phyloP scores from a whole-genome alignment of 2,888 invertebrate species.

The Rosalia funebris region DNA sequence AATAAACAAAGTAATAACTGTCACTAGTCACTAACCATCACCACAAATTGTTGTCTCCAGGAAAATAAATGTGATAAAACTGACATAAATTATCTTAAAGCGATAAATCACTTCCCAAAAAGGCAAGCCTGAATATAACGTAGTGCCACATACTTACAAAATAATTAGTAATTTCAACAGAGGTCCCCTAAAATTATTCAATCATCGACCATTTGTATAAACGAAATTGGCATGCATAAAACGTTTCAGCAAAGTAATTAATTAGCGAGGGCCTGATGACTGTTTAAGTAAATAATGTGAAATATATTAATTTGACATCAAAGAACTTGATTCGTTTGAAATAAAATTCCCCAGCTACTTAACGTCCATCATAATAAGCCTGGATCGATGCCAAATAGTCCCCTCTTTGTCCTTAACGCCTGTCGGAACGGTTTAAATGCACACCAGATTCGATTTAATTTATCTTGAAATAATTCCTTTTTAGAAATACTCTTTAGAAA shows the following conservation, averaged over 20 bases:
- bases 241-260: constrained; percentile 18
- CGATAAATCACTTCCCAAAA: too few species aligned
- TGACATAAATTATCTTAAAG: too few species aligned
- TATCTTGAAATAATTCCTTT: too few species aligned
- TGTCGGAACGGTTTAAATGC: background rate
- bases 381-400: constrained; percentile 20
- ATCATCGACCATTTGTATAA: constrained; percentile 8
- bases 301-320: constrained; percentile 27
- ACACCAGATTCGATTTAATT: background rate
- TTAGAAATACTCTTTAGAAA: too few species aligned
- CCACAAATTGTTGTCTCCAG: too few species aligned
- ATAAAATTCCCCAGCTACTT: constrained; percentile 22
- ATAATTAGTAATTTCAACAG: too few species aligned
- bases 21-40: too few species aligned
- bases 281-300: constrained; percentile 27
- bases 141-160: too few species aligned
- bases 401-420: constrained; percentile 6
- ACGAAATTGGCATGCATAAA: constrained; percentile 5
- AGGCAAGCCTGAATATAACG: too few species aligned
- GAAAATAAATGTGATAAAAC: too few species aligned
- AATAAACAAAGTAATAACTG: too few species aligned
- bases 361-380: constrained; percentile 22
- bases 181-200: constrained; percentile 16
- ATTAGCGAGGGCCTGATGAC: constrained; percentile 13
- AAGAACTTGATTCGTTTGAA: constrained; percentile 17